Base-by-base conservation (phyloP, 2,113 vertebrate species). In the Dunckerocampus dactyliophorus region DNA sequence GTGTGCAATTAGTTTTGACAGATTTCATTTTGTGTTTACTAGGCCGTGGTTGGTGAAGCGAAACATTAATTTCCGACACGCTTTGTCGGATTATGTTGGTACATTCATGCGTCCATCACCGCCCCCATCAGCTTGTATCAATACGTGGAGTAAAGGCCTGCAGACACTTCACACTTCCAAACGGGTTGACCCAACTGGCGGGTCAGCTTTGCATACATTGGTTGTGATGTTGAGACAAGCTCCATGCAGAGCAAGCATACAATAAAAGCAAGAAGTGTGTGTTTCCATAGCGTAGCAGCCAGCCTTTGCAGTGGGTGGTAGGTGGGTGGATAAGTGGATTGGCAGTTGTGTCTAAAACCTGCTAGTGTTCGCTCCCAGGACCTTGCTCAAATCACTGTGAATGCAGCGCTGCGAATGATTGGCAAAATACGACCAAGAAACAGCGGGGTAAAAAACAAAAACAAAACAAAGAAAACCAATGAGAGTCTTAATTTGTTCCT, bases 281-380 rank as follows among this genome's bases (percentile, higher is more conserved):
- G 67, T 80, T 87, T 84, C 77, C 71, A 69, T 70, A 74, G 75
- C 59, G 69, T 75, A 67, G 73, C 71, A 53, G 15, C 22, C 74
- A 64, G 77, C 67, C 73, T 80, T 69, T 75, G 67, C 73, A 79
- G 81, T 69, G 79, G 76, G 78, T 49, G 68, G 67, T 75, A 75
- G 85, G 89, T 89, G 87, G 89, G 87, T 66, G 88, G 86, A 81
- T 87, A 83, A 89, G 82, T 87, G 82, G 84, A 86, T 88, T 89
- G 88, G 87, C 85, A 76, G 75, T 82, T 81, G 71, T 80, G 80
- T 85, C 79, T 80, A 82, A 89, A 90, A 84, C 83, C 77, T 81
- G 77, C 83, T 82, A 74, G 53, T 71, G 69, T 81, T 84, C 66
- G 76, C 82, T 87, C 73, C 79, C 82, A 77, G 85, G 81, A 83